These are phyloP conservation scores for Ispidina lecontei DNA, from an alignment of 2,797 vertebrate species.

Conservation along the genomic window DNA sequence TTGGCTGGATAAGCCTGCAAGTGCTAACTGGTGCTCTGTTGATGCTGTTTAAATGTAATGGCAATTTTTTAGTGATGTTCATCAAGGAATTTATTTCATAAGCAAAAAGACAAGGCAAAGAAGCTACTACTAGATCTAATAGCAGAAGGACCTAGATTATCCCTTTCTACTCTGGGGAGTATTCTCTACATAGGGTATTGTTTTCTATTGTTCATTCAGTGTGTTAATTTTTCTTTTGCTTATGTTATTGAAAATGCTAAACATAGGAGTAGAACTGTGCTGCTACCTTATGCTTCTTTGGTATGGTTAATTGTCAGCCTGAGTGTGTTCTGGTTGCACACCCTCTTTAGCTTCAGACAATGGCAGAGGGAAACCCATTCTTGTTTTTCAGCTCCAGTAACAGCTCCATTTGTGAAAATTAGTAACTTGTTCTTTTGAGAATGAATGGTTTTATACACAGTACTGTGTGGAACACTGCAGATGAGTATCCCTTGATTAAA, in stretches of 20 bases:
- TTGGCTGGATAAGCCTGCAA: background rate
- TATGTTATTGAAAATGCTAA: background rate
- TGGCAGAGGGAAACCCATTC: background rate
- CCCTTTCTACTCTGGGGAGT: background rate
- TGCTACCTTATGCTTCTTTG: background rate
- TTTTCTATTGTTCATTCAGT: background rate
- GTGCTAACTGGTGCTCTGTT: background rate
- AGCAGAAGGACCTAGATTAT: background rate
- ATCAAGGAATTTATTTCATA: background rate
- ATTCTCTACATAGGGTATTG: background rate
- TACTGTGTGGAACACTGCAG: background rate
- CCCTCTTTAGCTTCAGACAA: background rate
- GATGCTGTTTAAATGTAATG: background rate
- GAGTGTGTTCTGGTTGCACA: background rate
- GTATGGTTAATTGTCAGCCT: background rate
- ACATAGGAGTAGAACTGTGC: background rate
- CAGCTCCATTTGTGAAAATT: background rate
- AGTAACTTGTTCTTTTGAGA: background rate
- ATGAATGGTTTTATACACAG: background rate
- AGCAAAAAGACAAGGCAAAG: background rate
- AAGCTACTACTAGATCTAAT: background rate
- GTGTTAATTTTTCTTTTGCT: background rate
- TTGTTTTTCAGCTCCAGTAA: background rate
- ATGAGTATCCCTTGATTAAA: background rate
- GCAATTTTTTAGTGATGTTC: background rate